Conservation (phyloP, 2,113 vertebrate species). For the Tiliqua scincoides region DNA sequence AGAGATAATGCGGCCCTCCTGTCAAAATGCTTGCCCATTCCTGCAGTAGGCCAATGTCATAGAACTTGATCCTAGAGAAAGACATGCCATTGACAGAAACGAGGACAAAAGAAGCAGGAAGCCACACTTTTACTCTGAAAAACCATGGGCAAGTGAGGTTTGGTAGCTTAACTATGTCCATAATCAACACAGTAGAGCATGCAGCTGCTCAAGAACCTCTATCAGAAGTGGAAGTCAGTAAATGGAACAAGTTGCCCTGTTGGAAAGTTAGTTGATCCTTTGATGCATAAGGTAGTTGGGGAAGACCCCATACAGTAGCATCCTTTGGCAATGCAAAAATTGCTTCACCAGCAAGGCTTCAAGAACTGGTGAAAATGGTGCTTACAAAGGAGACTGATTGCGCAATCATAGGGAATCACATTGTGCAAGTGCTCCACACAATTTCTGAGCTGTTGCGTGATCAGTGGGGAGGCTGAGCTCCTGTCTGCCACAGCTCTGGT, state of each 20-base stretch:
- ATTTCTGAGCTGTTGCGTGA: too few species aligned
- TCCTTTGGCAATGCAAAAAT: background rate
- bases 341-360: background rate
- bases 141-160: background rate
- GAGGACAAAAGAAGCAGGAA: background rate
- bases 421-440: too few species aligned
- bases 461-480: too few species aligned
- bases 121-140: background rate
- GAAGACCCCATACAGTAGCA: background rate
- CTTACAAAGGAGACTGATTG: background rate
- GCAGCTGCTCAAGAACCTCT: background rate
- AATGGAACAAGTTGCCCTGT: background rate
- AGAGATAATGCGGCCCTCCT: too few species aligned
- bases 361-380: background rate
- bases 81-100: background rate
- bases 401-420: background rate
- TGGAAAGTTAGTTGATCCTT: background rate
- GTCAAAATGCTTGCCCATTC: too few species aligned
- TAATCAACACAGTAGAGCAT: background rate
- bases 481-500: too few species aligned
- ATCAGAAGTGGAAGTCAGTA: background rate
- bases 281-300: background rate
- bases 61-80: background rate
- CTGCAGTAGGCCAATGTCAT: too few species aligned
- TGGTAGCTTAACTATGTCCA: background rate